Evolutionary conservation across 2,113 vertebrate genomes (phyloP), one percentile per base, ranked within the genome.

Genomic region (Rousettus leschenaultii): DNA sequence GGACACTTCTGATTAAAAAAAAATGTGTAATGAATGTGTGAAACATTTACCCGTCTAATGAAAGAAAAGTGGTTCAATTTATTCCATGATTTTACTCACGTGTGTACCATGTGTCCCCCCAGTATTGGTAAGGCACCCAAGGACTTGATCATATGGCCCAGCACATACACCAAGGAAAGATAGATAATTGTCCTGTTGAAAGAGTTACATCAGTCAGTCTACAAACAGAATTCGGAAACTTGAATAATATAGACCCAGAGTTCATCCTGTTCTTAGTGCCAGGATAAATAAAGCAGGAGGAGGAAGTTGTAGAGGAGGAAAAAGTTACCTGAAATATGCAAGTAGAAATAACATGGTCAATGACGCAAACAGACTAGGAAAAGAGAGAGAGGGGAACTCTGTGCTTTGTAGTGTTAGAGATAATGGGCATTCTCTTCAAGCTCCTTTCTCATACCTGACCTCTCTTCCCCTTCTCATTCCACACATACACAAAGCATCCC

Each of bases 91-190:
- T 83, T 91, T 97, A 99, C 99, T 99, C 98, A 99, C 99, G 99
- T 99, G 95, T 99, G 99, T 90, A 98, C n/a, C 0, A 65, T 95
- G 22, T 71, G 98, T 98, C 98, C 98, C 74, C 99, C 99, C 43
- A 99, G 97, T 4, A 98, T 97, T 89, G 99, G 99, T 96, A 99
- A 99, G 59, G 99, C 99, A 75, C 99, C 99, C 19, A 99, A 98
- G 57, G 99, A 99, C 98, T 99, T 99, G 89, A 99, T 97, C 98
- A 99, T 98, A 89, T 99, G 99, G 83, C 99, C 99, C 70, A 99
- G 96, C 95, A 99, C 99, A 75, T 99, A 99, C 43, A 99, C 98
- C 89, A 99, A 94, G 91, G 99, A 99, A 94, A 99, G 99, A 98
- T 99, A 99, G 98, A 99, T 99, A 98, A 99, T 99, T 68, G 99